phyloP scores from a whole-genome alignment of 2,888 invertebrate genomes.

The Uloborus plumipes region DNA sequence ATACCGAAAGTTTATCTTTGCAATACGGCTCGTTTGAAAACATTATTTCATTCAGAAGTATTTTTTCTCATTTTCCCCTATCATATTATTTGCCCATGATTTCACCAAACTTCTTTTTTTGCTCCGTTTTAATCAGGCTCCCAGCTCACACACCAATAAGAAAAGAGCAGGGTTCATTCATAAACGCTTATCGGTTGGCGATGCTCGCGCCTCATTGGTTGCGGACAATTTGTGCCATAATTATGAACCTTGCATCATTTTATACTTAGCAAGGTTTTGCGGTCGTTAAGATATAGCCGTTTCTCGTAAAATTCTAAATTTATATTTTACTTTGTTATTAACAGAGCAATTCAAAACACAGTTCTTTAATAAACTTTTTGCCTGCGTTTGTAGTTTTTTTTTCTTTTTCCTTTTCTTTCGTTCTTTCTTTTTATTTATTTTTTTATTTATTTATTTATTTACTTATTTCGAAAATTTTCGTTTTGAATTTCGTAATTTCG shows the following conservation, averaged over 20 bases:
- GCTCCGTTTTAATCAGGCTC: slow-evolving; percentile 16
- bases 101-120: slow-evolving; percentile 10
- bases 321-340: no score
- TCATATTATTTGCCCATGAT: neutral
- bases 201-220: slow-evolving; percentile 39
- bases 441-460: no score
- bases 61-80: slow-evolving; percentile 1
- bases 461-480: no score
- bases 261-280: neutral
- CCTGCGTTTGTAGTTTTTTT: no score
- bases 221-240: slow-evolving; percentile 41
- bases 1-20: slow-evolving; percentile 40
- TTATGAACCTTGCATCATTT: slow-evolving; percentile 18
- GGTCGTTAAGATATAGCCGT: slow-evolving; percentile 22
- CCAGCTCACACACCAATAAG: slow-evolving; percentile 16
- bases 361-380: no score
- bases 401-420: no score
- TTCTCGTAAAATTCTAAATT: no score
- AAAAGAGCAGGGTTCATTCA: slow-evolving; percentile 25
- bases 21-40: slow-evolving; percentile 24
- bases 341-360: no score
- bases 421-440: no score
- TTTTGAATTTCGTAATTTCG: no score
- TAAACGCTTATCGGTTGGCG: slow-evolving; percentile 43
- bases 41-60: slow-evolving; percentile 26